phyloP scores from a whole-genome alignment of 1,140 invertebrate genomes.

The Notospermus geniculatus region DNA sequence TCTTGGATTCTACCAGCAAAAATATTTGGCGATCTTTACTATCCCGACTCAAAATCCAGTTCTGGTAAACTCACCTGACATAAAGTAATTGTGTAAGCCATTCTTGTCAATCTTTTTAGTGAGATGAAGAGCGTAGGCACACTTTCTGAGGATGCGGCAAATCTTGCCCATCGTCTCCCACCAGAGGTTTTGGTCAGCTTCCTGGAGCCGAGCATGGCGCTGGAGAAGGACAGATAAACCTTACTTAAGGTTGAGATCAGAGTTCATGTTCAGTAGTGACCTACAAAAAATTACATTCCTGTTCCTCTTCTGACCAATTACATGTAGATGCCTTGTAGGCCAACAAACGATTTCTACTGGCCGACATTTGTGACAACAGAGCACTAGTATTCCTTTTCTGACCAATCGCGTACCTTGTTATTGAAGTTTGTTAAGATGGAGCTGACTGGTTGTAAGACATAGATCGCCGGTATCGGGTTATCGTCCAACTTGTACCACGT shows the following conservation, averaged over 20 bases:
- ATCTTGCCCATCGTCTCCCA: slow-evolving; percentile 95
- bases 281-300: too few relatives aligned
- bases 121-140: slow-evolving; percentile 79
- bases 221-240: too few relatives aligned
- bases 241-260: too few relatives aligned
- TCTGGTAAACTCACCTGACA: slow-evolving; percentile 96
- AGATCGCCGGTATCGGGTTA: slow-evolving; percentile 87
- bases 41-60: too few relatives aligned
- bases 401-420: slow-evolving; percentile 77
- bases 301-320: too few relatives aligned
- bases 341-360: too few relatives aligned
- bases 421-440: slow-evolving; percentile 97
- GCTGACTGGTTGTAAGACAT: slow-evolving; percentile 92
- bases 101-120: slow-evolving; percentile 86
- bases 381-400: not conserved
- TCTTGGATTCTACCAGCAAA: too few relatives aligned
- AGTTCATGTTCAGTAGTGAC: too few relatives aligned
- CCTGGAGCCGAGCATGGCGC: slow-evolving; percentile 43
- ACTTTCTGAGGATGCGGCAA: slow-evolving; percentile 91
- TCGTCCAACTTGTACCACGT: slow-evolving; percentile 96
- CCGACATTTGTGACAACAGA: too few relatives aligned
- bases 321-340: too few relatives aligned
- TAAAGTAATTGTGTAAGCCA: slow-evolving; percentile 96
- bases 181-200: slow-evolving; percentile 67
- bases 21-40: too few relatives aligned